Conservation (phyloP, 1,140 invertebrate species). For the Magallana gigas region DNA sequence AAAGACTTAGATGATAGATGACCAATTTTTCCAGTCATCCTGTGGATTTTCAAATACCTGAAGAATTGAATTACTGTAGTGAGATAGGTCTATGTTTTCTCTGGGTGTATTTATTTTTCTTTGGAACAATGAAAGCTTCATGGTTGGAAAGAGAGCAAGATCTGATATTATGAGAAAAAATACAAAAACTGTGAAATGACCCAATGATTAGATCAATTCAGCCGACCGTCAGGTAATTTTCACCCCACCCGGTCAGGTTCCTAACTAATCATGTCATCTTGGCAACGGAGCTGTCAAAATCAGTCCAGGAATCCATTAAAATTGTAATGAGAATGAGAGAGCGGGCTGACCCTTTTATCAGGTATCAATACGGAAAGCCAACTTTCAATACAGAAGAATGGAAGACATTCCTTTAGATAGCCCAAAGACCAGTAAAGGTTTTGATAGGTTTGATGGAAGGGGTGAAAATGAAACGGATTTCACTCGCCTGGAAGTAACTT, state of each 20-base stretch:
- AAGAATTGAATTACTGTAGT: too few species aligned
- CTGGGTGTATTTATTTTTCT: too few species aligned
- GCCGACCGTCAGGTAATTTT: too few species aligned
- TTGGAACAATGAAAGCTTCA: too few species aligned
- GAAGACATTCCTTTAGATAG: conserved; percentile 9
- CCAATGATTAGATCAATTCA: background rate
- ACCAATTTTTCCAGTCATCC: too few species aligned
- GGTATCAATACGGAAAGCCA: background rate
- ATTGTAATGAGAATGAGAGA: background rate
- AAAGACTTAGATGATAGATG: too few species aligned
- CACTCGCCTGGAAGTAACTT: background rate
- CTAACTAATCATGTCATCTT: background rate
- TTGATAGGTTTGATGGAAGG: background rate
- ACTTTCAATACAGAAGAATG: background rate
- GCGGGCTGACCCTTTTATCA: background rate
- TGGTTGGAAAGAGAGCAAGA: background rate
- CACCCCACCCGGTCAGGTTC: background rate
- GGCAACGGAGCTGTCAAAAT: background rate
- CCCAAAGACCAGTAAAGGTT: background rate
- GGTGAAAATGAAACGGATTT: conserved; percentile 9
- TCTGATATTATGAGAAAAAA: background rate
- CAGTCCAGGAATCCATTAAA: conserved; percentile 15
- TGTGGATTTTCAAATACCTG: too few species aligned
- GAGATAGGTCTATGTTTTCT: too few species aligned
- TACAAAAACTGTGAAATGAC: background rate